Evolutionary conservation across 2,113 vertebrate genomes (phyloP).

Genomic region (Hucho hucho): DNA sequence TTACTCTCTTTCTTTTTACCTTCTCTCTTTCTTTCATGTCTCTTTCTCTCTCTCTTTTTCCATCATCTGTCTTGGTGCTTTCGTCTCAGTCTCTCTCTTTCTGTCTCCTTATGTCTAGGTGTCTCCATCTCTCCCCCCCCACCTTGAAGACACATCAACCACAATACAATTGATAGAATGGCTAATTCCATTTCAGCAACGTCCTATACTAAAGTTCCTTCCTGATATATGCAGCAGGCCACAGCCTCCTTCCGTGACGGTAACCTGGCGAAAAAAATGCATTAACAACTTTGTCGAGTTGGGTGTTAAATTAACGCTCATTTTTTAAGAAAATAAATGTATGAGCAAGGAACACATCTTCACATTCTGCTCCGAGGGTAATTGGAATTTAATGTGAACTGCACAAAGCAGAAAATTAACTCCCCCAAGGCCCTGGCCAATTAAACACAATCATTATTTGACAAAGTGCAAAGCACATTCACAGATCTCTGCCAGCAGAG

Average conservation of each 20-base stretch:
- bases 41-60: background rate
- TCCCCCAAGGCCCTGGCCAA: constrained; percentile 37
- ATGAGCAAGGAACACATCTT: constrained; percentile 45
- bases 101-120: too few species aligned
- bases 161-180: background rate
- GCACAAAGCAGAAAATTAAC: constrained; percentile 44
- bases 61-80: background rate
- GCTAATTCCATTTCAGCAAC: background rate
- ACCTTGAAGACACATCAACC: background rate
- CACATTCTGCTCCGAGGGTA: constrained; percentile 43
- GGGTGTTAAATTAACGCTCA: constrained; percentile 37
- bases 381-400: constrained; percentile 63
- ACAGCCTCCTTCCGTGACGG: too few species aligned
- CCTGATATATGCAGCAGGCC: too few species aligned
- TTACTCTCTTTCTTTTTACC: too few species aligned
- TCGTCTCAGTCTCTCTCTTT: too few species aligned
- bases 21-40: background rate
- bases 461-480: constrained; percentile 30
- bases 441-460: constrained; percentile 56
- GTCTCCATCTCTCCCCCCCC: too few species aligned
- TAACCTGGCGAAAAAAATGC: background rate
- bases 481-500: constrained; percentile 7
- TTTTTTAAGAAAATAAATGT: constrained; percentile 18
- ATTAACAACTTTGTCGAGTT: constrained; percentile 3
- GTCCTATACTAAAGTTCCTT: background rate